phyloP scores from a whole-genome alignment of 1,140 invertebrate genomes.

The Pseudomyrmex cubaensis region DNA sequence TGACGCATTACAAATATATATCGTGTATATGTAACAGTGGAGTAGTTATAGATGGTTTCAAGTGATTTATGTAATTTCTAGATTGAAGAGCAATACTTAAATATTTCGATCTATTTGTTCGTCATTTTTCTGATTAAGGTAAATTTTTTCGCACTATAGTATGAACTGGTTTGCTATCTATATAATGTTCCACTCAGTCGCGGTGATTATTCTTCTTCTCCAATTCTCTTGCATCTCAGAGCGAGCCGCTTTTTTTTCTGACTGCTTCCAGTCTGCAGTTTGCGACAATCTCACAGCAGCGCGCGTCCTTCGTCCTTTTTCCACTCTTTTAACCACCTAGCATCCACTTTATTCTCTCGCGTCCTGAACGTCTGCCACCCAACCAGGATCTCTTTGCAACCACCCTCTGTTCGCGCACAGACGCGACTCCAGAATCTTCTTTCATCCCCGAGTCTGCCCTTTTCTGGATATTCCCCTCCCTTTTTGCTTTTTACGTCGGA shows the following conservation, averaged over 20 bases:
- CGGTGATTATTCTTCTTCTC: slow-evolving; percentile 74
- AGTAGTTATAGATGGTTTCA: no score
- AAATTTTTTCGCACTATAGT: neutral
- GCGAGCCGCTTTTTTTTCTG: slow-evolving; percentile 14
- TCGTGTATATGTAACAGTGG: no score
- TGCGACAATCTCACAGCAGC: slow-evolving; percentile 60
- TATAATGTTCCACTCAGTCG: slow-evolving; percentile 71
- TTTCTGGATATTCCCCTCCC: slow-evolving; percentile 12
- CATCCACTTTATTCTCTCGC: slow-evolving; percentile 38
- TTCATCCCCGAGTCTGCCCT: slow-evolving; percentile 17
- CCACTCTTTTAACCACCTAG: slow-evolving; percentile 32
- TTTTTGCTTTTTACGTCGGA: slow-evolving; percentile 8
- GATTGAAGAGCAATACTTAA: neutral
- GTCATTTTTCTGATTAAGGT: no score
- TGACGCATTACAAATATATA: no score
- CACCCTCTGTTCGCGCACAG: slow-evolving; percentile 25
- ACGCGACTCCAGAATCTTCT: slow-evolving; percentile 24
- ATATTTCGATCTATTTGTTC: neutral
- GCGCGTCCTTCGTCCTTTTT: slow-evolving; percentile 65
- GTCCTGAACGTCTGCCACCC: slow-evolving; percentile 60
- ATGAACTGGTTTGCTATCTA: slow-evolving; percentile 54
- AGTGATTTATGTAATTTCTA: no score
- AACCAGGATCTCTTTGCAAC: slow-evolving; percentile 40
- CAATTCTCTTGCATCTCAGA: slow-evolving; percentile 50
- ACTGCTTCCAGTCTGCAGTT: slow-evolving; percentile 42